phyloP scores from a whole-genome alignment of 2,797 vertebrate species.

The Schizothorax lantsangensis region DNA sequence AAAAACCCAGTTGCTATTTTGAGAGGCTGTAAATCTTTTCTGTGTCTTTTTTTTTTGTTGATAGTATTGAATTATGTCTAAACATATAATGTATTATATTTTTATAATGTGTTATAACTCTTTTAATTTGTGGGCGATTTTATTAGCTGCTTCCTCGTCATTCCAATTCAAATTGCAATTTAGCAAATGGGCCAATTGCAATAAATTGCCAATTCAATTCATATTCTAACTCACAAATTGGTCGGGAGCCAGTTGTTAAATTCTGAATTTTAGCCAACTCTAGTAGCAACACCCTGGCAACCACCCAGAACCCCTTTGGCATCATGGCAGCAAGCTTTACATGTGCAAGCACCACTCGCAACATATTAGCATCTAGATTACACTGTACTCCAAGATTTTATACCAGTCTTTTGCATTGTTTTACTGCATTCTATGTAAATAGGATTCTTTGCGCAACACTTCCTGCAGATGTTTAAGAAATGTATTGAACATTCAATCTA shows the following conservation, averaged over 20 bases:
- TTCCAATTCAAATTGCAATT: background rate
- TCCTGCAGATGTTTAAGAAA: conserved; percentile 48
- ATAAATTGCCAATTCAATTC: background rate
- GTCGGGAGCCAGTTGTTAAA: background rate
- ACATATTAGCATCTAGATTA: background rate
- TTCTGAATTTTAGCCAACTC: background rate
- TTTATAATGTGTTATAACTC: background rate
- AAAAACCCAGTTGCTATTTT: background rate
- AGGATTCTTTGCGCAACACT: conserved; percentile 9
- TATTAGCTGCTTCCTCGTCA: background rate
- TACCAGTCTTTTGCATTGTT: conserved; percentile 25
- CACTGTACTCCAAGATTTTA: background rate
- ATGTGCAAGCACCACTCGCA: background rate
- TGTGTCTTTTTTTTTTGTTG: background rate
- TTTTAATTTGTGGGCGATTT: background rate
- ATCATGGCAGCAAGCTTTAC: background rate
- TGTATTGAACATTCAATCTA: conserved; percentile 41
- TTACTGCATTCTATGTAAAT: conserved; percentile 18
- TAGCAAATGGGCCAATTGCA: background rate
- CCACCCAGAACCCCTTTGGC: background rate
- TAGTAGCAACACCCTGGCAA: conserved; percentile 16
- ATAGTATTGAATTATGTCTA: background rate
- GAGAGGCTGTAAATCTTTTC: background rate
- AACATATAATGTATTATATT: background rate
- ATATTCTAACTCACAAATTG: background rate